Evolutionary conservation across 2,888 invertebrate genomes (phyloP), one percentile per base, ranked within the genome.

Genomic region (Sphaerophoria taeniata): DNA sequence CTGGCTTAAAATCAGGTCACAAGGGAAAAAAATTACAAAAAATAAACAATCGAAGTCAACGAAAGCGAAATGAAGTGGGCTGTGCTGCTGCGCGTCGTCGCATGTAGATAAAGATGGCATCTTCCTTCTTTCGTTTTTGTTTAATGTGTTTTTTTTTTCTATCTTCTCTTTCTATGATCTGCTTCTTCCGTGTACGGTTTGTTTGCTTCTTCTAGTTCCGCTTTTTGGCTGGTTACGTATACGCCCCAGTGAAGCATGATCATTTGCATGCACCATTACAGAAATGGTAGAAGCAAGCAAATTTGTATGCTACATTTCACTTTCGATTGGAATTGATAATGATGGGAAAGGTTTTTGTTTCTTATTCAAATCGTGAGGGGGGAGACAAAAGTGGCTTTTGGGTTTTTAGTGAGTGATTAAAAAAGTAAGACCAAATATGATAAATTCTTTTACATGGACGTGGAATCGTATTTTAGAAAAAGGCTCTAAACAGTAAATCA

Each of bases 51-150:
- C 47, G 47, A 33, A 80, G 71, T 75, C 80, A 85, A 80, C 63
- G 80, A 85, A 85, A 85, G 80, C 76, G 84, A 85, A 85, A 85
- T 85, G 84, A 85, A 69, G 72, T 84, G 70, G 70, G 78, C 71
- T 74, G 49, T 49, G 63, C 47, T 63, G 16, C 34, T 51, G 63
- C 47, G 63, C 69, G 58, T 34, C 12, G 49, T 56, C 53, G 53
- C 61, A 63, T 43, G 51, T 16, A 51, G 49, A 47, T 34, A 76
- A 7, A 83, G 83, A 84, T 84, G 83, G 60, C 79, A 84, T 79
- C 79, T 81, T 70, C 63, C 56, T 63, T 65, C 55, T 63, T 78
- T 49, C 16, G n/a, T 33, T 33, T 47, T 49, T 14, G 47, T 63
- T 63, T 11, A 34, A 49, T 5, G 56, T 60, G 31, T 56, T 43